phyloP scores from a whole-genome alignment of 2,113 vertebrate species.

The Haemorhous mexicanus region DNA sequence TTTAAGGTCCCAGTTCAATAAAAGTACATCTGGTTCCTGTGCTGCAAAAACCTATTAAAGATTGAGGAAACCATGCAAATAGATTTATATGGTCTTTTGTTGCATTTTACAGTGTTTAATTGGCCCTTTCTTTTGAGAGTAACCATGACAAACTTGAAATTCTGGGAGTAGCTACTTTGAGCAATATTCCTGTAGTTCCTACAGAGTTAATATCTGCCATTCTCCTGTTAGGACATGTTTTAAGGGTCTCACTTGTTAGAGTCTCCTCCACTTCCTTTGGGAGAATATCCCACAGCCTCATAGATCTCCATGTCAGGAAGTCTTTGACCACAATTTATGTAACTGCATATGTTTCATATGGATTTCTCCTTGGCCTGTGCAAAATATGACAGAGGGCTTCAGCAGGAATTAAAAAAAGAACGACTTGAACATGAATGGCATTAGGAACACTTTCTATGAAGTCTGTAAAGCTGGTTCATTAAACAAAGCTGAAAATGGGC shows the following conservation, averaged over 20 bases:
- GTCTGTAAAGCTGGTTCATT: not conserved
- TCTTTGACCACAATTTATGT: slow-evolving; percentile 42
- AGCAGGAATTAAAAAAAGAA: not conserved
- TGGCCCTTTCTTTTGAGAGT: slow-evolving; percentile 57
- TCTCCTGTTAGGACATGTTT: not conserved
- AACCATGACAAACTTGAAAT: slow-evolving; percentile 65
- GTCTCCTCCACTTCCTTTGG: slow-evolving; percentile 27
- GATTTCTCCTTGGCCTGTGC: not conserved
- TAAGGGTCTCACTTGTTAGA: not conserved
- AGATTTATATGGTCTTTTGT: slow-evolving; percentile 70
- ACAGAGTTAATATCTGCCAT: not conserved
- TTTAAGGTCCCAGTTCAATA: slow-evolving; percentile 69
- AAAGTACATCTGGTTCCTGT: slow-evolving; percentile 69
- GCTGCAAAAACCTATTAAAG: slow-evolving; percentile 68
- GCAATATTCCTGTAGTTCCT: slow-evolving; percentile 6
- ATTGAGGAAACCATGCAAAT: slow-evolving; percentile 68
- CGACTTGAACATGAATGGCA: not conserved
- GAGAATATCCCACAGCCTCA: slow-evolving; percentile 6
- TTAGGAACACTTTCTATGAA: not conserved
- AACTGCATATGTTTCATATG: not conserved
- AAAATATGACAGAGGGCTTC: not conserved
- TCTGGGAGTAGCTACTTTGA: slow-evolving; percentile 29
- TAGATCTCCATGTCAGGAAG: slow-evolving; percentile 33
- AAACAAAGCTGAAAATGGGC: not conserved
- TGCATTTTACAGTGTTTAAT: slow-evolving; percentile 67